phyloP scores from a whole-genome alignment of 2,888 invertebrate species.

The Plebejus argus region DNA sequence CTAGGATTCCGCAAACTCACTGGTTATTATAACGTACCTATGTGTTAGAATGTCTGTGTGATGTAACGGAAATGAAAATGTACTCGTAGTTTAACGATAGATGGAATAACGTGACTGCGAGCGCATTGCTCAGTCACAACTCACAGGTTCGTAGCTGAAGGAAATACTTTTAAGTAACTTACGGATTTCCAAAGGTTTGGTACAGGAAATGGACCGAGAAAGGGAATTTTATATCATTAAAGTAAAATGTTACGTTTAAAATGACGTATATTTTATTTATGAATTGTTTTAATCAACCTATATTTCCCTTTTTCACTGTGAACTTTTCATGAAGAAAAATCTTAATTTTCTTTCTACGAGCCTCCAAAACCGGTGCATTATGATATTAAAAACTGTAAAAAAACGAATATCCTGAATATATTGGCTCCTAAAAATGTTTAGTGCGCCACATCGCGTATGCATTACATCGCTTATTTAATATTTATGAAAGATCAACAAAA shows the following conservation, averaged over 20 bases:
- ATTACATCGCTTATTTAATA: slow-evolving; percentile 30
- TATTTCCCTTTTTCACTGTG: not conserved
- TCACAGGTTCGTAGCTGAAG: not conserved
- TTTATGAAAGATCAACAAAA: slow-evolving; percentile 31
- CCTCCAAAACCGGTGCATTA: not conserved
- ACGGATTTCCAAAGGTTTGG: not conserved
- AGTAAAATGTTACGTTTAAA: not conserved
- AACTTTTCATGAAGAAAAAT: not conserved
- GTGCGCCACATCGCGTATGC: slow-evolving; percentile 27
- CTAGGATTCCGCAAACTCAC: not conserved
- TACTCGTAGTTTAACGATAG: not conserved
- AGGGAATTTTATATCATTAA: not conserved
- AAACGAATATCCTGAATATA: not conserved
- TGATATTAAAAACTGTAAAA: slow-evolving; percentile 4
- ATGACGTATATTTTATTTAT: not conserved
- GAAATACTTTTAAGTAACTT: not conserved
- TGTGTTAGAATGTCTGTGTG: not conserved
- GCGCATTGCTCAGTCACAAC: not conserved
- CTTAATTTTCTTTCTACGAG: not conserved
- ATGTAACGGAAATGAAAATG: slow-evolving; percentile 11
- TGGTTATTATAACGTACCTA: not conserved
- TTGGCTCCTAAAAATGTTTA: slow-evolving; percentile 28
- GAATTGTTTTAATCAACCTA: not conserved
- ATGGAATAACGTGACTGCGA: not conserved
- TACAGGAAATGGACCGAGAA: not conserved